Evolutionary conservation across 2,888 invertebrate genomes (phyloP), one percentile per base, ranked within the genome.

Genomic region (Sialis fuliginosa): DNA sequence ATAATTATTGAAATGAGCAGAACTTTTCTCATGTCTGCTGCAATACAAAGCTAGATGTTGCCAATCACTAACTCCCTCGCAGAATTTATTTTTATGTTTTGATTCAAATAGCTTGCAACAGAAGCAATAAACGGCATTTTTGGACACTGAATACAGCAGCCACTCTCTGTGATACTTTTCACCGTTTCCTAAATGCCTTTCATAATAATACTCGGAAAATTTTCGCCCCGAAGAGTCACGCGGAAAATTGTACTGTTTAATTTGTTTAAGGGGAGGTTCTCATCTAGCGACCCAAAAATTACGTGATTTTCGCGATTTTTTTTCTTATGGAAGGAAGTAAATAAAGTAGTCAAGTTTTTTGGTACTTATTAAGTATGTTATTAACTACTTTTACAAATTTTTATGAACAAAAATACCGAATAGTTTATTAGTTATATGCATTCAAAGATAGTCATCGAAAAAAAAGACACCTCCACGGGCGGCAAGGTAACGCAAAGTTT

Each of bases 231-330:
- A 51, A 49, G 45, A 47, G 48, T 53, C 52, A 49, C 48, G 47
- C 39, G 49, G 48, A 52, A 51, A 53, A 51, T 52, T 45, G 47
- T 46, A 34, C 41, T 51, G 42, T 52, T 52, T 52, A 48, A 51
- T 37, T 50, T 52, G 40, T 39, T 10, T 5, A 9, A 12, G 7
- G 2, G 10, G 10, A 39, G n/a, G n/a, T n/a, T n/a, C n/a, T n/a
- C n/a, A n/a, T n/a, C n/a, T n/a, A n/a, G n/a, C n/a, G n/a, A n/a
- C n/a, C n/a, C n/a, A n/a, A n/a, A n/a, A n/a, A n/a, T n/a, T n/a
- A n/a, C n/a, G n/a, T n/a, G n/a, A n/a, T n/a, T n/a, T n/a, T n/a
- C n/a, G n/a, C n/a, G n/a, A n/a, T n/a, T n/a, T n/a, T n/a, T n/a
- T n/a, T n/a, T n/a, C n/a, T n/a, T n/a, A n/a, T n/a, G n/a, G n/a